Percentiles rank a stretch among this genome's conserved stretches.
phyloP scores from a whole-genome alignment of 1,140 invertebrate genomes.

The Scaptodrosophila lebanonensis region DNA sequence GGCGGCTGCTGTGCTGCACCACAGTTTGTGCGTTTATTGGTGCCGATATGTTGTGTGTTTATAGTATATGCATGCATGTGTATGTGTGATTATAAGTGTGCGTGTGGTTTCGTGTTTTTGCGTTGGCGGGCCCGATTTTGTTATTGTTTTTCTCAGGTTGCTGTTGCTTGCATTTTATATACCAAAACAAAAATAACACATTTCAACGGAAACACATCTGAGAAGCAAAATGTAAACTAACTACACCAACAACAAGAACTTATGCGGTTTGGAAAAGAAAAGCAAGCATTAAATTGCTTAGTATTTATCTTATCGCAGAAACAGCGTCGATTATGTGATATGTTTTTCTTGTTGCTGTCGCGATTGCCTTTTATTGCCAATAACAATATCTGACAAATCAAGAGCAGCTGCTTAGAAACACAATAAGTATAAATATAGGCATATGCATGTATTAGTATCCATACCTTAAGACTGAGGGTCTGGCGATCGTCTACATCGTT shows the following conservation, averaged over 20 bases:
- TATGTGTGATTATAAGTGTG: constrained; percentile 22
- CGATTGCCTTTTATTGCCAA: constrained; percentile 3
- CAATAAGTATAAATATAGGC: no score
- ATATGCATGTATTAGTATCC: constrained; percentile 21
- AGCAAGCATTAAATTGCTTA: constrained; percentile 21
- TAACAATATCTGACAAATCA: constrained; percentile 45
- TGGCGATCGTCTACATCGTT: constrained; percentile 93
- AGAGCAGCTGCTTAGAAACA: constrained; percentile 1
- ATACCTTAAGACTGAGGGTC: constrained; percentile 89
- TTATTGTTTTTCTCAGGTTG: constrained; percentile 45
- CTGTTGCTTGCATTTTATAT: constrained; percentile 26
- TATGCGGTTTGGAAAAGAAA: constrained; percentile 38
- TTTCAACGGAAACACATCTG: constrained; percentile 32
- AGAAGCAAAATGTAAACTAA: constrained; percentile 18
- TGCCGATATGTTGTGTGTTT: constrained; percentile 5
- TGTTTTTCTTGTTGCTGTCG: constrained; percentile 6
- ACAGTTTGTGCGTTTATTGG: constrained; percentile 22
- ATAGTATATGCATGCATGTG: constrained; percentile 1
- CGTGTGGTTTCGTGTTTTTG: constrained; percentile 46
- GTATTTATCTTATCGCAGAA: constrained; percentile 61
- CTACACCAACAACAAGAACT: constrained; percentile 24
- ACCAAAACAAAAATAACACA: constrained; percentile 55
- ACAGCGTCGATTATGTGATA: constrained; percentile 42
- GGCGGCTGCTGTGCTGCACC: constrained; percentile 14
- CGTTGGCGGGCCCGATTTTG: constrained; percentile 50